Conservation (phyloP, 2,888 invertebrate genomes). For the Stictocephala bisonia region DNA sequence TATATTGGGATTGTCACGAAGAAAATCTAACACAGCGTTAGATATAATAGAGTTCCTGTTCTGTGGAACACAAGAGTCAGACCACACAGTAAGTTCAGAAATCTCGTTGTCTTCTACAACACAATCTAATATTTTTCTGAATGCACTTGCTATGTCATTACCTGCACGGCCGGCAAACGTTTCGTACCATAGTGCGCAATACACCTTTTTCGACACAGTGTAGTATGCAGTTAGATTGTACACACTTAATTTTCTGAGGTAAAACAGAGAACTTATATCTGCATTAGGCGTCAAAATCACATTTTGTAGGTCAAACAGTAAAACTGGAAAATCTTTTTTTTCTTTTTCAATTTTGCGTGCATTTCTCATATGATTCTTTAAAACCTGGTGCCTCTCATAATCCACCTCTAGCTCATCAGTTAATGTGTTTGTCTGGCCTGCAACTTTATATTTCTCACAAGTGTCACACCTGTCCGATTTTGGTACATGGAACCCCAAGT, state of each 20-base stretch:
- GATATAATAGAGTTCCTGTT: constrained; percentile 28
- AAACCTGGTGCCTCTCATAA: neutral
- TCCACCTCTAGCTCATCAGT: neutral
- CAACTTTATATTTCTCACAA: constrained; percentile 11
- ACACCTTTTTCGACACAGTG: constrained; percentile 28
- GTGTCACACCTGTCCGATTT: constrained; percentile 11
- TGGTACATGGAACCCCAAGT: constrained; percentile 17
- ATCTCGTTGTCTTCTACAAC: constrained; percentile 29
- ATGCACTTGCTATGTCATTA: constrained; percentile 31
- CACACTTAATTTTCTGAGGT: constrained; percentile 27
- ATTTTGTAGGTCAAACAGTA: constrained; percentile 39
- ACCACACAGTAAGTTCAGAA: constrained; percentile 8
- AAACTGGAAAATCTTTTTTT: constrained; percentile 10
- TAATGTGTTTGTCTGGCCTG: neutral
- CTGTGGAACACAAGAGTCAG: constrained; percentile 29
- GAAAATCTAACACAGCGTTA: constrained; percentile 28
- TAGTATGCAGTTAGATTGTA: constrained; percentile 34
- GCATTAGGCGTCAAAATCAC: constrained; percentile 7
- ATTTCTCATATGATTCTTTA: neutral
- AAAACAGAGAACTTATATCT: constrained; percentile 31
- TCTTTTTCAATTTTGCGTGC: neutral
- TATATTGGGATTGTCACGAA: neutral
- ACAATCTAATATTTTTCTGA: constrained; percentile 12
- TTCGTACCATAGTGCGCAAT: constrained; percentile 34
- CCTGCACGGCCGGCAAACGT: neutral